Conservation (phyloP, 2,888 invertebrate species). For the Cheilosia variabilis region DNA sequence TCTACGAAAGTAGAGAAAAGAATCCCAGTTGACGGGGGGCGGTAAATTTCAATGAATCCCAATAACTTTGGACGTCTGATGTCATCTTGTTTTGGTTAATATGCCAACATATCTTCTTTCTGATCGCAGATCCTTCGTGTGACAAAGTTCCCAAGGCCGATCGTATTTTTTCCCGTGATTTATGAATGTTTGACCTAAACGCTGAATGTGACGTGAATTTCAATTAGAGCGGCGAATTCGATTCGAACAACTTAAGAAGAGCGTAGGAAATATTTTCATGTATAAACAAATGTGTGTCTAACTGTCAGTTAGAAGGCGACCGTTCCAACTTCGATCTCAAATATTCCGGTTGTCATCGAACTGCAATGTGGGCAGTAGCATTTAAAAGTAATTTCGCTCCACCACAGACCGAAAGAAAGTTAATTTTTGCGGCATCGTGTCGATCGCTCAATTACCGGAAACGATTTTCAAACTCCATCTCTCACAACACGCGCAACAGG, state of each 20-base stretch:
- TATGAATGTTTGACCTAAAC: not conserved
- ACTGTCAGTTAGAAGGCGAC: too few species aligned
- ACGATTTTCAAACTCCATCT: constrained; percentile 17
- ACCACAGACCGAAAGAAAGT: not conserved
- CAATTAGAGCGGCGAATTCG: not conserved
- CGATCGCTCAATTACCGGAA: constrained; percentile 26
- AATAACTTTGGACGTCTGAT: constrained; percentile 8
- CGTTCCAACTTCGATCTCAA: too few species aligned
- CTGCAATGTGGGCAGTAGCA: too few species aligned
- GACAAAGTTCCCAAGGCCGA: constrained; percentile 5
- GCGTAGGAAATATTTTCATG: not conserved
- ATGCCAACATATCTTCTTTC: not conserved
- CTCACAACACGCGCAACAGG: constrained; percentile 27
- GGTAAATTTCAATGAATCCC: constrained; percentile 3
- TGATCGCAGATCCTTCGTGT: constrained; percentile 11
- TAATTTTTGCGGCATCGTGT: not conserved
- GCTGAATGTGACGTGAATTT: not conserved
- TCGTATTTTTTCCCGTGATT: not conserved
- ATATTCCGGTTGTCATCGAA: too few species aligned
- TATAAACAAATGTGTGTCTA: too few species aligned
- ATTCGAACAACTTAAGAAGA: not conserved
- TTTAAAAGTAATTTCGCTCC: too few species aligned
- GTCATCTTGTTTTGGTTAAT: constrained; percentile 9
- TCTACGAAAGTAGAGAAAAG: not conserved
- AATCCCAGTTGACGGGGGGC: constrained; percentile 16